These are phyloP conservation scores for Drosophila elegans DNA, from an alignment of 1,140 invertebrate species.

Conservation along the genomic window DNA sequence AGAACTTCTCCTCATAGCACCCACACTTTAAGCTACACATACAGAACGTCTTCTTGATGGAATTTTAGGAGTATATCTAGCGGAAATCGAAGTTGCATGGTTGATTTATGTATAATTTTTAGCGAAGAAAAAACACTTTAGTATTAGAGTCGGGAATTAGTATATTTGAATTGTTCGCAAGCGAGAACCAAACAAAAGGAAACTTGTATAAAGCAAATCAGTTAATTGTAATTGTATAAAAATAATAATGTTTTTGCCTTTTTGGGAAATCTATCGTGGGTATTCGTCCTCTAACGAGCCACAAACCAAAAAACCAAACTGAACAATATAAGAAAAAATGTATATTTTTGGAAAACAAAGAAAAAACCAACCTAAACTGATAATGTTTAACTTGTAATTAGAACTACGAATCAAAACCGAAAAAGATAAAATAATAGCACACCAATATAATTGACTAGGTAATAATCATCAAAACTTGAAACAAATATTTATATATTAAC, in stretches of 20 bases:
- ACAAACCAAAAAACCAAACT: conserved; percentile 34
- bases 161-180: conserved; percentile 29
- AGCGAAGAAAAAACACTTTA: conserved; percentile 59
- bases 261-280: conserved; percentile 75
- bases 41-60: conserved; percentile 75
- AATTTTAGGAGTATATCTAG: conserved; percentile 55
- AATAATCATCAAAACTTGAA: conserved; percentile 44
- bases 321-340: conserved; percentile 40
- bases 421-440: conserved; percentile 9
- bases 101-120: conserved; percentile 65
- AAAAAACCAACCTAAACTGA: conserved; percentile 20
- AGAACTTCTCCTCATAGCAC: conserved; percentile 66
- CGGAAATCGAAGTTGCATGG: background rate
- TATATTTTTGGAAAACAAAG: conserved; percentile 63
- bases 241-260: conserved; percentile 67
- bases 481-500: conserved; percentile 27
- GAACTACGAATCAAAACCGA: conserved; percentile 24
- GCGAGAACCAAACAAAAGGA: conserved; percentile 4
- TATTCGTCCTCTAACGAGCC: conserved; percentile 67
- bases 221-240: conserved; percentile 50
- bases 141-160: conserved; percentile 32
- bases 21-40: conserved; percentile 45
- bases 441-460: conserved; percentile 60
- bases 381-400: conserved; percentile 40
- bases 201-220: conserved; percentile 56